These are phyloP conservation scores for Hyperopisus bebe DNA, from an alignment of 2,113 vertebrate species.

Conservation along the genomic window DNA sequence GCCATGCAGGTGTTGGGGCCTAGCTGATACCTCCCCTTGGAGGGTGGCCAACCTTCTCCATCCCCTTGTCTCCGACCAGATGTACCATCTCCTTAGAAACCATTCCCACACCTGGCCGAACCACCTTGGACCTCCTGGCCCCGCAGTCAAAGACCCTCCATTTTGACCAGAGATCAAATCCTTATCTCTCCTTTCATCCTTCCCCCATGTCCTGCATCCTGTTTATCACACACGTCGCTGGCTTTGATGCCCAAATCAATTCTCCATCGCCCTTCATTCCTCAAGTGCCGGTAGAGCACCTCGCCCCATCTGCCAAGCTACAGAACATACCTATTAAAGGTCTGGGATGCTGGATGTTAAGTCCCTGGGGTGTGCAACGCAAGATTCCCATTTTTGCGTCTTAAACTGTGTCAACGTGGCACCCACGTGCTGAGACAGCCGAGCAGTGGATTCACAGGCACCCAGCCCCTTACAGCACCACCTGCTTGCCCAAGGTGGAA, in stretches of 20 bases:
- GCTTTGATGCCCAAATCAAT: not conserved
- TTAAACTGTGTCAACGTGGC: not conserved
- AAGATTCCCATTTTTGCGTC: not conserved
- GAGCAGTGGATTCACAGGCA: not conserved
- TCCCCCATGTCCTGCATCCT: not conserved
- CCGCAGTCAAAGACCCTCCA: not conserved
- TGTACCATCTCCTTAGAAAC: not conserved
- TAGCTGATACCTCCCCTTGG: not conserved
- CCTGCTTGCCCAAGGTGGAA: not conserved
- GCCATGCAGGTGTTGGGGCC: not conserved
- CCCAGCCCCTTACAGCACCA: not conserved
- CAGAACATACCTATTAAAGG: not conserved
- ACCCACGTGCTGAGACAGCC: not conserved
- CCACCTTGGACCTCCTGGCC: not conserved
- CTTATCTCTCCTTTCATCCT: not conserved
- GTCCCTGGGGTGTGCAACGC: not conserved
- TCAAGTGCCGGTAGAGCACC: not conserved
- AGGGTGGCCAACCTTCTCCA: not conserved
- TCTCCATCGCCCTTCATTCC: not conserved
- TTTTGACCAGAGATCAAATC: not conserved
- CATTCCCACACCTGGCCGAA: not conserved
- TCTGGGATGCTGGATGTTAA: not conserved
- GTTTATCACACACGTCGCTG: not conserved
- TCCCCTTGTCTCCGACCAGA: not conserved
- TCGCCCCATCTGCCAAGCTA: not conserved